Evolutionary conservation across 2,888 invertebrate genomes (phyloP).

Genomic region (Lymantria dispar): DNA sequence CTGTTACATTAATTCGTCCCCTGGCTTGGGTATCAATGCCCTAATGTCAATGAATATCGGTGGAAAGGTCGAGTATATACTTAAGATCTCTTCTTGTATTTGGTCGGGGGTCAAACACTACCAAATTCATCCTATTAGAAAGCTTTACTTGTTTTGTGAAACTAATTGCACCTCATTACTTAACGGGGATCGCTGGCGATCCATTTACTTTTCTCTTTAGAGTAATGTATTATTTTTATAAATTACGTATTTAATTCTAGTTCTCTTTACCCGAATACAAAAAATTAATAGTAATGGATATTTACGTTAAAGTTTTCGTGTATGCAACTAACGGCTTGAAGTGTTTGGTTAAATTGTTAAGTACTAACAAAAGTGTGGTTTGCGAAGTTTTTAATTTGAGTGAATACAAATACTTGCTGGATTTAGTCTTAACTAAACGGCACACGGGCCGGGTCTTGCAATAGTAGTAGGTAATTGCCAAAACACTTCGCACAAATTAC

Average conservation of each 20-base stretch:
- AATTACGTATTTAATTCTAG: conserved; percentile 56
- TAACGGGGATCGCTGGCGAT: conserved; percentile 78
- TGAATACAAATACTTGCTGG: conserved; percentile 45
- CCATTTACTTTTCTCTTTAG: conserved; percentile 74
- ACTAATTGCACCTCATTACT: conserved; percentile 76
- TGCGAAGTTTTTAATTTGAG: conserved; percentile 64
- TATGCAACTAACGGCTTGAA: conserved; percentile 76
- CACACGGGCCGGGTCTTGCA: conserved; percentile 75
- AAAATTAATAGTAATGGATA: conserved; percentile 51
- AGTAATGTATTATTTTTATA: conserved; percentile 64
- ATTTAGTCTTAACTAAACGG: conserved; percentile 43
- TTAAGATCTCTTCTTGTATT: conserved; percentile 28
- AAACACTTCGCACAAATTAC: conserved; percentile 64
- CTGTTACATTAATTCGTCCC: conserved; percentile 4
- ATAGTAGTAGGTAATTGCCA: conserved; percentile 57
- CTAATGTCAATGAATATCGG: conserved; percentile 2
- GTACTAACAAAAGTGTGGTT: conserved; percentile 77
- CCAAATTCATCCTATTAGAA: conserved; percentile 59
- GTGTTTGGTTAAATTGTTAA: conserved; percentile 66
- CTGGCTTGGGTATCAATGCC: background rate
- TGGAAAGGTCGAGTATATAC: conserved; percentile 22
- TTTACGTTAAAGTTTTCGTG: conserved; percentile 54
- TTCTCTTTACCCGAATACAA: conserved; percentile 55
- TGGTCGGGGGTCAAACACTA: conserved; percentile 46
- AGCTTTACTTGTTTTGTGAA: conserved; percentile 70